A percentile compares a stretch with the other conserved stretches of the same genome.
These are phyloP conservation scores for Carterocephalus palaemon DNA, from an alignment of 2,888 invertebrate genomes.

Conservation along the genomic window DNA sequence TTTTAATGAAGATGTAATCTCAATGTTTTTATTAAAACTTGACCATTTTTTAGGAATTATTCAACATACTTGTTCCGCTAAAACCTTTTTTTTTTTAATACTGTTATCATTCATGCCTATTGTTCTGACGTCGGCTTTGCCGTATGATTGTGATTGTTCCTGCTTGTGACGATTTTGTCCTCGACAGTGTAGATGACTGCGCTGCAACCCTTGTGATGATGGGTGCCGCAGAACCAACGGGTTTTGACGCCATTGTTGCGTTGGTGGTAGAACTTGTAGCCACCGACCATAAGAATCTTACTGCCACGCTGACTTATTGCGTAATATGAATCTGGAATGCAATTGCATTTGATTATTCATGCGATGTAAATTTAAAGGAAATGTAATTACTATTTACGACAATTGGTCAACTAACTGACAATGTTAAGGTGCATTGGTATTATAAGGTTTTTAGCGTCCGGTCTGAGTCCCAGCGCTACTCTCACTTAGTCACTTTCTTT, in stretches of 20 bases:
- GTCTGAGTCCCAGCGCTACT: too few species aligned
- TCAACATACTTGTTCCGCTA: too few species aligned
- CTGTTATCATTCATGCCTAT: conserved; percentile 1
- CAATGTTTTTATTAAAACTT: too few species aligned
- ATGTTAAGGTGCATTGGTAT: too few species aligned
- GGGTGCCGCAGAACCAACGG: conserved; percentile 39
- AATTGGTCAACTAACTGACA: too few species aligned
- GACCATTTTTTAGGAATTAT: too few species aligned
- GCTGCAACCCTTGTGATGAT: conserved; percentile 35
- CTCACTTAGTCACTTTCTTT: too few species aligned
- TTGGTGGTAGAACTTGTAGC: conserved; percentile 28
- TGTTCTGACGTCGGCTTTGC: conserved; percentile 11
- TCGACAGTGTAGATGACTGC: conserved; percentile 32
- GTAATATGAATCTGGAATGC: not conserved
- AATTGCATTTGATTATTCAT: not conserved
- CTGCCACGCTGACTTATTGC: not conserved
- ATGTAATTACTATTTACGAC: too few species aligned
- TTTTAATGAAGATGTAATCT: too few species aligned
- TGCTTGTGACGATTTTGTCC: conserved; percentile 29
- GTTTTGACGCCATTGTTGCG: not conserved
- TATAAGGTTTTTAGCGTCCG: too few species aligned
- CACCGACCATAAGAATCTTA: conserved; percentile 6
- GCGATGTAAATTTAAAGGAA: too few species aligned
- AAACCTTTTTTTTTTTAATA: too few species aligned
- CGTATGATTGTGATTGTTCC: conserved; percentile 26